phyloP scores from a whole-genome alignment of 2,888 invertebrate genomes.

The Leptodirus hochenwartii region DNA sequence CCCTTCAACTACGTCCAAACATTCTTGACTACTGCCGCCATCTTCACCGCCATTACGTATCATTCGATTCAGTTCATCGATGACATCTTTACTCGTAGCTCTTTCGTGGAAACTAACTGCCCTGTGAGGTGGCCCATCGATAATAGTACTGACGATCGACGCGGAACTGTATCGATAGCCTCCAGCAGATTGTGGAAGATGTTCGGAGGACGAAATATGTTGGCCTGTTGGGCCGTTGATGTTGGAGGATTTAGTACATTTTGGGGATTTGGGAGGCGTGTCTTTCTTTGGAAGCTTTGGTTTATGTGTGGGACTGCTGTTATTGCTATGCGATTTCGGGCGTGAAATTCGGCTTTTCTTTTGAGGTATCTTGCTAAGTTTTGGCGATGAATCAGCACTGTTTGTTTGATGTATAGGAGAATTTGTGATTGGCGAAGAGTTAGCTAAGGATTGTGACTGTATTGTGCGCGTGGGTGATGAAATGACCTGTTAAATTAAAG shows the following conservation, averaged over 20 bases:
- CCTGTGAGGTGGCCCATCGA: slow-evolving; percentile 33
- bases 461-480: no score
- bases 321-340: no score
- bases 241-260: slow-evolving; percentile 18
- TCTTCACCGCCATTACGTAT: slow-evolving; percentile 36
- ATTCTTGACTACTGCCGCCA: slow-evolving; percentile 10
- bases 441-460: no score
- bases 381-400: slow-evolving; percentile 8
- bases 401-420: slow-evolving; percentile 20
- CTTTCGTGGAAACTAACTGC: slow-evolving; percentile 53
- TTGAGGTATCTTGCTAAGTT: slow-evolving; percentile 29
- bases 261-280: no score
- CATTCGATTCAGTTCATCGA: slow-evolving; percentile 53
- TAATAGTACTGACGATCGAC: slow-evolving; percentile 25
- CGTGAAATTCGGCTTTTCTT: no score
- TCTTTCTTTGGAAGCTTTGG: no score
- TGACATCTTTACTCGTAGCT: slow-evolving; percentile 57
- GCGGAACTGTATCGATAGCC: no score
- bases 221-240: slow-evolving; percentile 16
- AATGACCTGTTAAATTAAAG: no score
- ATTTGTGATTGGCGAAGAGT: slow-evolving; percentile 23
- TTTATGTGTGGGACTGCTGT: no score
- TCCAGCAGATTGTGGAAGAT: slow-evolving; percentile 22
- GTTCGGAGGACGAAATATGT: slow-evolving; percentile 25
- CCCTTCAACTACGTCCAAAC: slow-evolving; percentile 15